Evolutionary conservation across 2,888 invertebrate genomes (phyloP), one percentile per base, ranked within the genome.

Genomic region (Drosophila pegasa): DNA sequence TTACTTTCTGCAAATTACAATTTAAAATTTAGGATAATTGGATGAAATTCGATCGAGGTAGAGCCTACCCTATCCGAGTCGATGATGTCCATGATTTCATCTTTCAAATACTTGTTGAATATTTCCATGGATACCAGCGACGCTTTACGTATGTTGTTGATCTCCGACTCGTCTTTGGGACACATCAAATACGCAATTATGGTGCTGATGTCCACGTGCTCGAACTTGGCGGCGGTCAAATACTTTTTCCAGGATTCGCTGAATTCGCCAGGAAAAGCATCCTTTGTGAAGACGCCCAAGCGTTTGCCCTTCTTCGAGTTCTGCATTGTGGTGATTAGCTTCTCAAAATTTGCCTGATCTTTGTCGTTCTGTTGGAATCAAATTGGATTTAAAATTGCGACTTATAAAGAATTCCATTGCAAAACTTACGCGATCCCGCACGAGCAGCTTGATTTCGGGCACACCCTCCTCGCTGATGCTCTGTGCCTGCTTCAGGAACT

Each of bases 11-110:
- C 29, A 93, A 93, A 47, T 29, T 14, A 31, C 14, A n/a, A 33
- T 25, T 3, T n/a, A 2, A 1, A 3, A 22, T 9, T 1, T 31
- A 10, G 43, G 22, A 14, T 3, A 22, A 35, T 33, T 25, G 3
- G 12, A 16, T 58, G 10, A 1, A 18, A 40, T n/a, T 33, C 1
- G 2, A 16, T 12, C n/a, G 4, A 33, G 12, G 4, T 9, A 6
- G 1, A 12, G 12, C 66, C 54, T 92, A 96, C 96, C 94, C 96
- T 98, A 91, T 99, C 99, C 5, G 97, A 96, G 94, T 99, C 99
- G 90, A 99, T 98, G 80, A 99, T 98, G 92, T 98, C 98, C 96
- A 99, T 98, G 76, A 99, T 97, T 93, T 99, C 98, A 92, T 98
- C 98, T 92, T 98, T 97, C 41, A 99, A 94, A 93, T 98, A 98